Evolutionary conservation across 1,140 invertebrate species (phyloP), one percentile per base, ranked within the genome.

Genomic region (Drosophila baimaii): DNA sequence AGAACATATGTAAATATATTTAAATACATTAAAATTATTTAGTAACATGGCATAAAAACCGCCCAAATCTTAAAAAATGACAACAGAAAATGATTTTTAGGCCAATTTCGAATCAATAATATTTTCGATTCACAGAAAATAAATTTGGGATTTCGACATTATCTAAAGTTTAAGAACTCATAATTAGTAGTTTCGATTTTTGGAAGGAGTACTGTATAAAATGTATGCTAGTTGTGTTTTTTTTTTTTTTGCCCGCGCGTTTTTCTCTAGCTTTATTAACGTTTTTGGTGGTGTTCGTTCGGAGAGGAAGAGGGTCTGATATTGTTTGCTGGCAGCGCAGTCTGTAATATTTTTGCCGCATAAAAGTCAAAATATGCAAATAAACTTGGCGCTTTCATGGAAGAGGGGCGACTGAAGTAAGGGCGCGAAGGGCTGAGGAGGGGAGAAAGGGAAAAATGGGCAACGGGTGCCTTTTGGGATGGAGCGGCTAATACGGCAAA

Each of bases 281-380:
- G 68, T 78, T 85, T 65, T 73, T 73, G 57, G 61, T 49, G 58
- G 21, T 37, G 61, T 23, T 51, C 25, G 61, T 23, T 51, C 25
- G 52, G 23, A 5, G 29, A 21, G n/a, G 35, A 33, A 39, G 4
- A 19, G 37, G n/a, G 4, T 23, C 35, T 64, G 71, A 51, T 51
- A 69, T 85, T 81, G 82, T 82, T 81, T 79, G 80, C 79, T 69
- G 73, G 82, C 74, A 86, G 82, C 82, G 82, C 81, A 85, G 82
- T 77, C 80, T 81, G 81, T 85, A 85, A 85, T 85, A 85, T 85
- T 85, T 85, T 81, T 85, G 81, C 81, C 82, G 81, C 81, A 85
- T 85, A 86, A 85, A 85, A 85, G 81, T 85, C 81, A 85, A 85
- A 85, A 85, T 85, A 85, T 85, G 81, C 81, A 85, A 85, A 85